Percentiles rank a stretch among this genome's conserved stretches.
phyloP scores from a whole-genome alignment of 1,140 invertebrate species.

The Drosophila sp. region DNA sequence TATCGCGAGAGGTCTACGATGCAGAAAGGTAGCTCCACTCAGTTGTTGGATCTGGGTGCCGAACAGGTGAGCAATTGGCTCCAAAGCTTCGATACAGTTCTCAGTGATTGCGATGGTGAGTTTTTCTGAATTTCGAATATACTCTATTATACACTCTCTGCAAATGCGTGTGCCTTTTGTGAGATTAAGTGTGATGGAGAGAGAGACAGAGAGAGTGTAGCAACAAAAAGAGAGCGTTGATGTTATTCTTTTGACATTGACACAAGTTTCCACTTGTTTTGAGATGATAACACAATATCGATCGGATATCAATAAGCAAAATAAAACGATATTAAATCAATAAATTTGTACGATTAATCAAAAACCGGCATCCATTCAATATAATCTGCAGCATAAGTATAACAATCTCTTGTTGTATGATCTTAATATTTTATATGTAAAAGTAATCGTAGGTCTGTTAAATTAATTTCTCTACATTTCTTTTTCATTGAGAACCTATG shows the following conservation, averaged over 20 bases:
- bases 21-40: slow-evolving; percentile 46
- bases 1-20: slow-evolving; percentile 44
- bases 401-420: no score
- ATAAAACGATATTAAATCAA: no score
- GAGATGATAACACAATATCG: slow-evolving; percentile 3
- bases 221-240: slow-evolving; percentile 13
- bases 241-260: not conserved
- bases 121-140: slow-evolving; percentile 17
- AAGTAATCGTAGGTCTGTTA: no score
- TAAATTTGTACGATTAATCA: no score
- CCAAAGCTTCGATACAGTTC: slow-evolving; percentile 89
- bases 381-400: no score
- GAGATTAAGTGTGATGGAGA: not conserved
- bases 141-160: not conserved
- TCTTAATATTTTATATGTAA: no score
- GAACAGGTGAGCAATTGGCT: slow-evolving; percentile 87
- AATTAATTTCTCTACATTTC: no score
- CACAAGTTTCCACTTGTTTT: slow-evolving; percentile 10
- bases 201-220: slow-evolving; percentile 4
- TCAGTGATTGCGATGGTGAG: slow-evolving; percentile 93
- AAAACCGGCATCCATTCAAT: no score
- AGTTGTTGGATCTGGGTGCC: slow-evolving; percentile 72
- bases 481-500: no score
- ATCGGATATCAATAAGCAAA: not conserved
- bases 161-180: not conserved